Conservation (phyloP, 2,888 invertebrate genomes). For the Synanthedon andrenaeformis region DNA sequence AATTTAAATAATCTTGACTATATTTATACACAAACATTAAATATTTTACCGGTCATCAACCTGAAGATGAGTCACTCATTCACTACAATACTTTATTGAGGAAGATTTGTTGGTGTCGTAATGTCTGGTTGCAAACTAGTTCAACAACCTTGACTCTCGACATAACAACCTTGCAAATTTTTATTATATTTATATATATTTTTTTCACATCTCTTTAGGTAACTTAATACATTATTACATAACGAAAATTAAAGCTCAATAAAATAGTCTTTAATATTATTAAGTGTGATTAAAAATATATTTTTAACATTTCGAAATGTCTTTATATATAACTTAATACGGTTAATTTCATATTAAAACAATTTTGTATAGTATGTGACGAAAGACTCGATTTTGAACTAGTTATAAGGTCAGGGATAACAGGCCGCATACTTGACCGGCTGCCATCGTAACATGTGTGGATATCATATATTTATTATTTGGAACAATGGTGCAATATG, state of each 20-base stretch:
- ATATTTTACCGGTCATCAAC: conserved; percentile 11
- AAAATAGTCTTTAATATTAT: too few relatives aligned
- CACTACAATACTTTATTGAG: conserved; percentile 2
- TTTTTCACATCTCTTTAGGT: background rate
- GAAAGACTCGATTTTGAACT: conserved; percentile 14
- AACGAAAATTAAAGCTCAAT: background rate
- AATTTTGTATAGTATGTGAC: too few relatives aligned
- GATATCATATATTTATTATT: conserved; percentile 13
- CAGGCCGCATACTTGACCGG: conserved; percentile 31
- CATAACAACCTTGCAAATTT: background rate
- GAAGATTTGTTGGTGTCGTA: conserved; percentile 4
- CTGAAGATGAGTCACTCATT: conserved; percentile 18
- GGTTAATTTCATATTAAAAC: too few relatives aligned
- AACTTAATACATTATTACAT: background rate
- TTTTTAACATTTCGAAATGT: too few relatives aligned
- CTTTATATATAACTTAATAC: too few relatives aligned
- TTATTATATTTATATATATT: background rate
- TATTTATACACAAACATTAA: too few relatives aligned
- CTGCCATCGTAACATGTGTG: conserved; percentile 27
- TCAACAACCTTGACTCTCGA: background rate
- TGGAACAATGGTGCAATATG: conserved; percentile 7
- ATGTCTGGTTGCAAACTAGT: background rate
- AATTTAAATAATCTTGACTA: too few relatives aligned
- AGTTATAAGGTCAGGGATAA: conserved; percentile 52
- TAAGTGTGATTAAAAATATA: too few relatives aligned